These are phyloP conservation scores for Macrophya alboannulata DNA, from an alignment of 2,888 invertebrate species.

Conservation along the genomic window DNA sequence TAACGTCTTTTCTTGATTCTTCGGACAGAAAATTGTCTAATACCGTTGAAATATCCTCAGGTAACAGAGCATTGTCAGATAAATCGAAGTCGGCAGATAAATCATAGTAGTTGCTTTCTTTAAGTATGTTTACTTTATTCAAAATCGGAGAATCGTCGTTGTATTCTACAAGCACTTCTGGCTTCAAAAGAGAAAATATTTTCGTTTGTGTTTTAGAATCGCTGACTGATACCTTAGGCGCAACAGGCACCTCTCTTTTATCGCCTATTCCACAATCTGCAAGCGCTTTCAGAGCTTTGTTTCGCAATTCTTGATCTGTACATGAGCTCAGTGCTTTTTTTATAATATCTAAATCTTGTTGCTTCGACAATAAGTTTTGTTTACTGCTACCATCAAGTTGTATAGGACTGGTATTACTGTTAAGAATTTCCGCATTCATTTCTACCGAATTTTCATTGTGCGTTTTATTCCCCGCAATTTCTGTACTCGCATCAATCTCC, in stretches of 20 bases:
- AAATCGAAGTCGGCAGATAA: too few species aligned
- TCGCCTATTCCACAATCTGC: constrained; percentile 71
- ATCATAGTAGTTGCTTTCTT: too few species aligned
- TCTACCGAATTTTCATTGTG: not conserved
- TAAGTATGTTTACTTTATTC: not conserved
- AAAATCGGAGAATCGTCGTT: constrained; percentile 58
- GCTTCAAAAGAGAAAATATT: constrained; percentile 69
- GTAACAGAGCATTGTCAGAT: not conserved
- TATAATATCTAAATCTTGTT: constrained; percentile 66
- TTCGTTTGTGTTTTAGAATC: constrained; percentile 70
- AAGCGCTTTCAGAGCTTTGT: constrained; percentile 72
- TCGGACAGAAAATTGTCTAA: not conserved
- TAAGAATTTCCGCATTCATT: not conserved
- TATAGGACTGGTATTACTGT: not conserved
- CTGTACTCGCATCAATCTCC: not conserved
- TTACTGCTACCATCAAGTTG: not conserved
- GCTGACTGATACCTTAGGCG: constrained; percentile 63
- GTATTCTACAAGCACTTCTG: constrained; percentile 63
- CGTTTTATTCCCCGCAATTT: not conserved
- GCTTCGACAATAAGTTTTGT: not conserved
- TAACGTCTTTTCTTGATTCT: not conserved
- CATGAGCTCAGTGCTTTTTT: constrained; percentile 72
- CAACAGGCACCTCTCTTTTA: constrained; percentile 67
- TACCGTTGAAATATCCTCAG: not conserved
- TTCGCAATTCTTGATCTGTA: constrained; percentile 68